Percentiles rank a stretch among this genome's conserved stretches.
phyloP scores from a whole-genome alignment of 2,797 vertebrate species.

The Nannoperca obscura region DNA sequence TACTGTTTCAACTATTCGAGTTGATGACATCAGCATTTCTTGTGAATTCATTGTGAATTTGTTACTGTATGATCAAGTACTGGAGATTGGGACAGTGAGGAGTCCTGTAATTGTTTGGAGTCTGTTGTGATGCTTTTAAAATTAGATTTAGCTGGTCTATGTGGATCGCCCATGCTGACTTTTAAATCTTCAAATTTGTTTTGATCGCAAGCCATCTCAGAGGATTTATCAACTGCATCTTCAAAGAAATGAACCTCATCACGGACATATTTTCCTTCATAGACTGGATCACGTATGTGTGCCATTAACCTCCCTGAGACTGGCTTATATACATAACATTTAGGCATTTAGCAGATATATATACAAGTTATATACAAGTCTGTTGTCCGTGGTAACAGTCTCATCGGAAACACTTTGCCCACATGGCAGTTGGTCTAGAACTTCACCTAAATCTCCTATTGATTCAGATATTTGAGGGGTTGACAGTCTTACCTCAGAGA shows the following conservation, averaged over 20 bases:
- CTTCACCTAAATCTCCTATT: not conserved
- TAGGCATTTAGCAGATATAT: too few relatives aligned
- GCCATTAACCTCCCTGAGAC: not conserved
- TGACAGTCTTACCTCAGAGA: slow-evolving; percentile 33
- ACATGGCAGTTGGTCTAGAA: slow-evolving; percentile 18
- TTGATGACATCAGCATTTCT: slow-evolving; percentile 13
- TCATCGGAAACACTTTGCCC: not conserved
- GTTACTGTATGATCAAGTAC: not conserved
- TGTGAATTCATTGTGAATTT: not conserved
- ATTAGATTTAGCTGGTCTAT: not conserved
- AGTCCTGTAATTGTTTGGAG: slow-evolving; percentile 15
- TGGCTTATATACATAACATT: not conserved
- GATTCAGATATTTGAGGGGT: slow-evolving; percentile 7
- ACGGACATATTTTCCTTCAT: slow-evolving; percentile 11
- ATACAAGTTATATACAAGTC: not conserved
- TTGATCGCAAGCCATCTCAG: slow-evolving; percentile 1
- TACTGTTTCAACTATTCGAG: not conserved
- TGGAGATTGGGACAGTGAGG: not conserved
- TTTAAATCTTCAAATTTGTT: not conserved
- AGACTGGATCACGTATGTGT: slow-evolving; percentile 43
- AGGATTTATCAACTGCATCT: not conserved
- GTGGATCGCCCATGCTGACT: not conserved
- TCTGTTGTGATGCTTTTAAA: slow-evolving; percentile 7
- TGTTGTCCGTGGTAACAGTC: not conserved
- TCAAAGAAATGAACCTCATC: slow-evolving; percentile 4